These are phyloP conservation scores for Microdon myrmicae DNA, from an alignment of 2,888 invertebrate species.

Conservation along the genomic window DNA sequence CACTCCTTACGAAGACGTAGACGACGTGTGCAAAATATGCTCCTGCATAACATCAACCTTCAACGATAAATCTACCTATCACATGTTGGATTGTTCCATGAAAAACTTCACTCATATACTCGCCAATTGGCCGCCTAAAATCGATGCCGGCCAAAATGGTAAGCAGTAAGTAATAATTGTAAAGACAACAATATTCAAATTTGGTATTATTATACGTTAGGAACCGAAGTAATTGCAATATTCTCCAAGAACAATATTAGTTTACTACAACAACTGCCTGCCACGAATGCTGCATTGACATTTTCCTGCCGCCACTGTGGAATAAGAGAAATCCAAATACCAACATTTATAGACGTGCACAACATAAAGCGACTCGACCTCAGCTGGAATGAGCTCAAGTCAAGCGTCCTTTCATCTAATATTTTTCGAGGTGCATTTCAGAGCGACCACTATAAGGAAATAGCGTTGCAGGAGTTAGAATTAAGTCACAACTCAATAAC, in stretches of 20 bases:
- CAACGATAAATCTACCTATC: conserved; percentile 54
- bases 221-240: conserved; percentile 59
- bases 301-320: conserved; percentile 64
- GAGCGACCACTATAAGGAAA: conserved; percentile 70
- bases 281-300: conserved; percentile 61
- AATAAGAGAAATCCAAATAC: conserved; percentile 60
- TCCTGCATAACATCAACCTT: conserved; percentile 58
- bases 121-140: conserved; percentile 63
- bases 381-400: conserved; percentile 62
- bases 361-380: conserved; percentile 63
- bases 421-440: conserved; percentile 76
- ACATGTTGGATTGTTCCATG: conserved; percentile 60
- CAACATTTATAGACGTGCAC: conserved; percentile 64
- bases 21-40: conserved; percentile 62
- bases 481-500: conserved; percentile 74
- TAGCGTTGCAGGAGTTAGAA: conserved; percentile 72
- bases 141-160: conserved; percentile 60
- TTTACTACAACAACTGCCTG: conserved; percentile 63
- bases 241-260: conserved; percentile 63
- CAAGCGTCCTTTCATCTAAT: conserved; percentile 72
- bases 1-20: conserved; percentile 61
- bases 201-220: conserved; percentile 30
- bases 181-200: not conserved
- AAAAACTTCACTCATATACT: conserved; percentile 63
- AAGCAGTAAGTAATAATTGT: conserved; percentile 12